Base-by-base conservation (phyloP, 2,888 invertebrate species). In the Pseudococcus viburni region DNA sequence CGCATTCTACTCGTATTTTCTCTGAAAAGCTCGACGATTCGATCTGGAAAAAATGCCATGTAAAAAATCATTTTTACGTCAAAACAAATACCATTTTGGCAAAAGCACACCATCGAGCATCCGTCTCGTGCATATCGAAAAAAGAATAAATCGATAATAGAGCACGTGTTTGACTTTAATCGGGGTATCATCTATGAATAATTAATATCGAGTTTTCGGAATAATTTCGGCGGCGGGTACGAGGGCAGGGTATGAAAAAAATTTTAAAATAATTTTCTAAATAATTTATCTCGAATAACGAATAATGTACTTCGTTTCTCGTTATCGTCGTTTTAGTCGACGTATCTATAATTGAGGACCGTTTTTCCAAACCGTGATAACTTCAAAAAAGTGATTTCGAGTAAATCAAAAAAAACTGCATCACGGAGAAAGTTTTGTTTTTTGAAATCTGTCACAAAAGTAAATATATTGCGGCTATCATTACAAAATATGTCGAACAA, bases 151-250 rank as follows among this genome's bases (percentile, higher is more conserved):
- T 80, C 80, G 80, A 80, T 80, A 46, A 46, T 46, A 42, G 42
- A 22, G 80, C 80, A 80, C 80, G 80, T 80, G 80, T 80, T 80
- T 80, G 80, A 46, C 80, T 80, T 42, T 80, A 80, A 80, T 80
- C 80, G 42, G 19, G 80, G 80, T 80, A 80, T 80, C 80, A 80
- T 80, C 80, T 39, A 42, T 80, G 80, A 80, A 80, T 80, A 80
- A 80, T 80, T 42, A 80, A 80, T 80, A 26, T n/a, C 8, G 42
- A 46, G 26, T 80, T 80, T 80, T 80, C 42, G 15, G 39, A 59
- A 80, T 80, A 80, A 80, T 80, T 80, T 42, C 0, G 0, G 80
- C 11, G 7, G 26, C 64, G 42, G 19, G 17, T n/a, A 15, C 15
- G 33, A 33, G 26, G 26, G 26, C 26, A 33, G 26, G 26, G 26